Percentiles rank a stretch among this genome's conserved stretches.
Conservation (phyloP, 2,113 vertebrate genomes). For the Lycaon pictus region DNA sequence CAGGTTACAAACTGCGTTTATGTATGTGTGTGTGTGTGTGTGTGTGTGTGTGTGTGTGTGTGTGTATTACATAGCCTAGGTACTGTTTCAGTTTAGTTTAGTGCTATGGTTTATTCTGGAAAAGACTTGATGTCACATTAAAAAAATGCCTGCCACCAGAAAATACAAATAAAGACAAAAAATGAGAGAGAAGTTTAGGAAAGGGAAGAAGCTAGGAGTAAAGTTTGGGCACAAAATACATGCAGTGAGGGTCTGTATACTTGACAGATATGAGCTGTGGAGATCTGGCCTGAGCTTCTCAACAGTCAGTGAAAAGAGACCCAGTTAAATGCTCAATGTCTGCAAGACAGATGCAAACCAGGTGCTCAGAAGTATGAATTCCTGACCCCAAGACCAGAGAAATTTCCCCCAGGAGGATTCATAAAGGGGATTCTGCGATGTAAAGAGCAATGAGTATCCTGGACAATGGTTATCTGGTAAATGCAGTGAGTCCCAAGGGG, state of each 20-base stretch:
- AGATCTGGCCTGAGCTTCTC: background rate
- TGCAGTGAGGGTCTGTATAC: background rate
- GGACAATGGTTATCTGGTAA: background rate
- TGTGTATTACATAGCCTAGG: background rate
- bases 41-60: background rate
- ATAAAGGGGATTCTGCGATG: background rate
- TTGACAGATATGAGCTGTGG: background rate
- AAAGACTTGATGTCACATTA: conserved; percentile 7
- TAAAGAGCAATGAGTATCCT: background rate
- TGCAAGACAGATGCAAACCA: background rate
- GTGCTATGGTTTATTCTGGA: conserved; percentile 38
- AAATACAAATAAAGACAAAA: conserved; percentile 44
- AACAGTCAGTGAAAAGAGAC: background rate
- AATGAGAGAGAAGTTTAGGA: background rate
- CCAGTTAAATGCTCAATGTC: background rate
- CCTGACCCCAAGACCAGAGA: conserved; percentile 4
- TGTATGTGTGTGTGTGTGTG: background rate
- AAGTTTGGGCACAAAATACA: background rate
- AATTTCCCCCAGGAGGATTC: background rate
- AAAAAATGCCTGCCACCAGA: background rate
- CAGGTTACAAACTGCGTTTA: background rate
- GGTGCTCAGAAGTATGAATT: background rate
- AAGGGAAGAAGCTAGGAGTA: background rate
- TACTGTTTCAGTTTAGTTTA: conserved; percentile 27
- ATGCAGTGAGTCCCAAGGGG: background rate